A percentile compares a stretch with the other conserved stretches of the same genome.
Evolutionary conservation across 2,888 invertebrate species (phyloP).

Genomic region (Aspidapion aeneum): DNA sequence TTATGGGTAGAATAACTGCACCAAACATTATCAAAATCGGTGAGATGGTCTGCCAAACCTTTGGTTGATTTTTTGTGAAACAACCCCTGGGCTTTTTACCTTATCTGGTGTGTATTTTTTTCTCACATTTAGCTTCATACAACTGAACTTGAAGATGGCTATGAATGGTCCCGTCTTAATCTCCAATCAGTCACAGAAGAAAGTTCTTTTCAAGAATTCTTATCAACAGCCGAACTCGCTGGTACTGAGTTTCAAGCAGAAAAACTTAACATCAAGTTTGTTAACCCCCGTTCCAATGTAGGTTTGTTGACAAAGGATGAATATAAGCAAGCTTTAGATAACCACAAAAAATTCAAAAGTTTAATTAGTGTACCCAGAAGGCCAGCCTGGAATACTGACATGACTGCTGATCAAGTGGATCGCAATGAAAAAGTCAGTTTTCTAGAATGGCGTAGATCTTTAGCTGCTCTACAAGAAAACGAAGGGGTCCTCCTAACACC

Average conservation of each 20-base stretch:
- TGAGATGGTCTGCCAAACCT: too few relatives aligned
- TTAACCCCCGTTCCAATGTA: slow-evolving; percentile 58
- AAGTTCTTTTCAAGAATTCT: slow-evolving; percentile 93
- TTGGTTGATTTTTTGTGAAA: too few relatives aligned
- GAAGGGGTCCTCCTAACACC: slow-evolving; percentile 87
- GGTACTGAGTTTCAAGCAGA: slow-evolving; percentile 92
- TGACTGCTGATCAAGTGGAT: slow-evolving; percentile 77
- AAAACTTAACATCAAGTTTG: slow-evolving; percentile 78
- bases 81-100: too few relatives aligned
- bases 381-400: slow-evolving; percentile 77
- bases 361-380: slow-evolving; percentile 78
- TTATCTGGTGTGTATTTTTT: too few relatives aligned
- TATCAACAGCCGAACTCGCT: slow-evolving; percentile 92
- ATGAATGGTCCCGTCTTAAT: slow-evolving; percentile 87
- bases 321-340: slow-evolving; percentile 49
- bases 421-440: slow-evolving; percentile 78
- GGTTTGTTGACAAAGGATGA: slow-evolving; percentile 62
- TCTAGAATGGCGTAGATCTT: slow-evolving; percentile 82
- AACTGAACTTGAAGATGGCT: slow-evolving; percentile 85
- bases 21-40: too few relatives aligned
- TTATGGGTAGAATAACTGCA: too few relatives aligned
- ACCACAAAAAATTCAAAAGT: slow-evolving; percentile 58
- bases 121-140: slow-evolving; percentile 74
- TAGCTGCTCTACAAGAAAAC: slow-evolving; percentile 74
- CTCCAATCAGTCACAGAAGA: slow-evolving; percentile 93